Base-by-base conservation (phyloP, 2,113 vertebrate species). In the Echinops telfairi region DNA sequence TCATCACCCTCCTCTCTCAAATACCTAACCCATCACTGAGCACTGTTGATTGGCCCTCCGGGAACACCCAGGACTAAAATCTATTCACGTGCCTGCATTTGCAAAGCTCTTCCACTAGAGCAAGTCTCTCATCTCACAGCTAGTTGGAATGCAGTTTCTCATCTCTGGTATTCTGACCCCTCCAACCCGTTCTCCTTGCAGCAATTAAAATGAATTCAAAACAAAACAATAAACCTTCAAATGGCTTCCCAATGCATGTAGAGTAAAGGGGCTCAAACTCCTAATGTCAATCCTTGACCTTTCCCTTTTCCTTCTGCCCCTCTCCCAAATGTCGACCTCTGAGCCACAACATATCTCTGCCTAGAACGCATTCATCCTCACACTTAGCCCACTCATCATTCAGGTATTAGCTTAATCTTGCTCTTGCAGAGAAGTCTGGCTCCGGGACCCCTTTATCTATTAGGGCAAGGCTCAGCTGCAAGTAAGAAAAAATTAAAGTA, bases 141-240 rank as follows among this genome's bases (percentile, higher is more conserved):
- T 70, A 53, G 81, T 33, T 25, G 33, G 19, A 73, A 29, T 76
- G 22, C n/a, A 79, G 71, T 84, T 90, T 83, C 62, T 96, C 36
- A n/a, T 23, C 60, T 87, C 58, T 29, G 36, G 33, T 70, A n/a
- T 78, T 89, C 53, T 77, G 71, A 22, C 19, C 27, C 33, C 38
- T 78, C 23, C 0, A 40, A 47, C 27, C 62, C 68, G 33, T 77
- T 43, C 75, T 77, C 3, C 40, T 15, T 6, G 7, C 60, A 75
- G 47, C 58, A 89, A 29, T 31, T 53, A 62, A 23, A 60, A 27
- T 47, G 38, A 89, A 83, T 58, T 83, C 17, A 57, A 76, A 77
- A 70, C 12, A 70, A 71, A 33, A 47, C 43, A 1, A 27, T 38
- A 82, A 82, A 70, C 12, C 10, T 90, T 89, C 73, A 33, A 71